Evolutionary conservation across 1,140 invertebrate species (phyloP).

Genomic region (Ceratoteleas bidentatus): DNA sequence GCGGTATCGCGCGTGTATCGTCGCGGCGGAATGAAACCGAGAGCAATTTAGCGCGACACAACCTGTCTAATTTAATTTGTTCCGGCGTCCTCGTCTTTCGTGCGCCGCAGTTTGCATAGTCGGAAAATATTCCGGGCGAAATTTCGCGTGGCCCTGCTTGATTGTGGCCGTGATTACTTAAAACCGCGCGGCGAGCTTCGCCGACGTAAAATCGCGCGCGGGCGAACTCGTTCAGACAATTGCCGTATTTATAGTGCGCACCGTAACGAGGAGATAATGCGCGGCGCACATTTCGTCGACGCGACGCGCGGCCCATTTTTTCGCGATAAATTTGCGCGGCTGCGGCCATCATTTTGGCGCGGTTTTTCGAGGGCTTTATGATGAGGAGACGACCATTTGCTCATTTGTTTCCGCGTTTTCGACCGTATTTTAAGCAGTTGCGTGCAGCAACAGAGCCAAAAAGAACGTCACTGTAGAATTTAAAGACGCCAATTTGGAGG

Average conservation of each 20-base stretch:
- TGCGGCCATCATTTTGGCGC: too few species aligned
- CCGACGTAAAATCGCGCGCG: slow-evolving; percentile 11
- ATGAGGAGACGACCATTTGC: too few species aligned
- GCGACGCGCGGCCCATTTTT: not conserved
- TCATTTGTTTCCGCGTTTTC: too few species aligned
- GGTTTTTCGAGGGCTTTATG: too few species aligned
- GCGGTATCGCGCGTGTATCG: slow-evolving; percentile 54
- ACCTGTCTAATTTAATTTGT: slow-evolving; percentile 72
- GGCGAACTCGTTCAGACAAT: slow-evolving; percentile 28
- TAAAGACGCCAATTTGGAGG: too few species aligned
- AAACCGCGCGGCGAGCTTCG: slow-evolving; percentile 32
- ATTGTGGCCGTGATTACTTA: slow-evolving; percentile 47
- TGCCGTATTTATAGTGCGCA: slow-evolving; percentile 7
- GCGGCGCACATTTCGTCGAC: not conserved
- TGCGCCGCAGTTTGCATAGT: slow-evolving; percentile 44
- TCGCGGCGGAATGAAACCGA: slow-evolving; percentile 66
- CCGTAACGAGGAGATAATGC: slow-evolving; percentile 8
- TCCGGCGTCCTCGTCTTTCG: slow-evolving; percentile 61
- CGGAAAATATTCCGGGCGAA: slow-evolving; percentile 45
- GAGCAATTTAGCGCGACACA: slow-evolving; percentile 69
- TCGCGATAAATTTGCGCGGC: too few species aligned
- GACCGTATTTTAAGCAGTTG: too few species aligned
- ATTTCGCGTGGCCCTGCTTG: slow-evolving; percentile 46
- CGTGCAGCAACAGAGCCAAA: too few species aligned
- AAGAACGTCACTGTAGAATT: too few species aligned